phyloP scores from a whole-genome alignment of 1,140 invertebrate genomes.

The Melipona quadrifasciata region DNA sequence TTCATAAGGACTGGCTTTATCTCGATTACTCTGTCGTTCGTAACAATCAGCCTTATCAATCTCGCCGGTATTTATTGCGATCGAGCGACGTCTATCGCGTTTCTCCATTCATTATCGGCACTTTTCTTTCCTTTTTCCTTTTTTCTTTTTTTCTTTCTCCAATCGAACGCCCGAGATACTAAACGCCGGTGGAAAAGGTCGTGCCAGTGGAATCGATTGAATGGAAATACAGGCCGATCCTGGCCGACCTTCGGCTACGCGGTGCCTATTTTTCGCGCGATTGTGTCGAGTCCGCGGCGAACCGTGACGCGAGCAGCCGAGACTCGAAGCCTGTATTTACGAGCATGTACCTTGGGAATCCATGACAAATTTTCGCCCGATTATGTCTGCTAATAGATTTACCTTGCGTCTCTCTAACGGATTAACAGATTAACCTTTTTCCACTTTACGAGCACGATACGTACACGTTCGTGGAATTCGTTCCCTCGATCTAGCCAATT shows the following conservation, averaged over 20 bases:
- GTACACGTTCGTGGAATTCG: too few relatives aligned
- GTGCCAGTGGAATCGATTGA: constrained; percentile 36
- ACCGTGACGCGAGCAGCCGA: constrained; percentile 46
- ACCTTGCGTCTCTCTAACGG: too few relatives aligned
- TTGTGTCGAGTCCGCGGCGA: constrained; percentile 45
- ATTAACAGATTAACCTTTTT: too few relatives aligned
- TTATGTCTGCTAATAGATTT: not conserved
- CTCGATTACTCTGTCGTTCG: not conserved
- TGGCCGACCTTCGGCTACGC: constrained; percentile 54
- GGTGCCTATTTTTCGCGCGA: constrained; percentile 51
- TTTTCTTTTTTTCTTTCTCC: too few relatives aligned
- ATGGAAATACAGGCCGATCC: constrained; percentile 38
- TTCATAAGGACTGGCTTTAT: not conserved
- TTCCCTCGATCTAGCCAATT: too few relatives aligned
- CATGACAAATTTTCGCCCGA: constrained; percentile 21
- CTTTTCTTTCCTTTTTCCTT: not conserved
- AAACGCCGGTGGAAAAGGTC: constrained; percentile 29
- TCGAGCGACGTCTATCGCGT: constrained; percentile 16
- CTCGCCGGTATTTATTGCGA: constrained; percentile 25
- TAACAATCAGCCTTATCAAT: constrained; percentile 22
- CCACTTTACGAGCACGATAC: too few relatives aligned
- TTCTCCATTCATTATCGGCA: constrained; percentile 1
- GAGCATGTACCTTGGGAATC: too few relatives aligned
- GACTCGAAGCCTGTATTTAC: not conserved
- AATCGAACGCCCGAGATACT: not conserved